Conservation (phyloP, 1,140 invertebrate species). For the Aphidius ervi region DNA sequence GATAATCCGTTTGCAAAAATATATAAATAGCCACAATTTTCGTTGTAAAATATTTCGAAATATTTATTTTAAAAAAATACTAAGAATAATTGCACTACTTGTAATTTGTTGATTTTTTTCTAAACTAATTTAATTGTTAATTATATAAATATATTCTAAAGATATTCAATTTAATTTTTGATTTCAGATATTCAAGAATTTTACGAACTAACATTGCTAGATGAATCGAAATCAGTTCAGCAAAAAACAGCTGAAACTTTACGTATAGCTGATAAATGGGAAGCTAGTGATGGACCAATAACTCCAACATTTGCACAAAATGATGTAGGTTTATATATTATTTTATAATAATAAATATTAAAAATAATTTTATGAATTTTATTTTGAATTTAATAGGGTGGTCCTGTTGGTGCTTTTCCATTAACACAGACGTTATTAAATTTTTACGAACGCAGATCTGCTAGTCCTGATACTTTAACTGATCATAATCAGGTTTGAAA, state of each 20-base stretch:
- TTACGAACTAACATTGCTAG: slow-evolving; percentile 93
- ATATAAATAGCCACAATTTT: too few relatives aligned
- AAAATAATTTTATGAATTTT: slow-evolving; percentile 25
- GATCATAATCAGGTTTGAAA: slow-evolving; percentile 43
- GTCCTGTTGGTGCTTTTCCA: slow-evolving; percentile 41
- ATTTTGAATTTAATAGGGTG: slow-evolving; percentile 39
- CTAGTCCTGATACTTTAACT: slow-evolving; percentile 42
- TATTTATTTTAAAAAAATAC: too few relatives aligned
- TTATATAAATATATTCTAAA: not conserved
- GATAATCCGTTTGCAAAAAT: too few relatives aligned
- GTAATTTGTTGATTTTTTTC: not conserved
- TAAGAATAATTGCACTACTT: too few relatives aligned
- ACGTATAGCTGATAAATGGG: slow-evolving; percentile 94
- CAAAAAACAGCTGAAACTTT: slow-evolving; percentile 95
- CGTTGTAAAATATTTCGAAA: too few relatives aligned
- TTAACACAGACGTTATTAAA: slow-evolving; percentile 47
- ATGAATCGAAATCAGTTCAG: slow-evolving; percentile 90
- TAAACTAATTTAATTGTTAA: slow-evolving; percentile 10
- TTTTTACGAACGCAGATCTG: slow-evolving; percentile 46
- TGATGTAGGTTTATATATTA: slow-evolving; percentile 54
- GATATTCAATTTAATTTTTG: slow-evolving; percentile 33
- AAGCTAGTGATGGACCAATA: slow-evolving; percentile 66
- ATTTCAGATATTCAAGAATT: slow-evolving; percentile 97
- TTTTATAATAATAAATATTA: not conserved
- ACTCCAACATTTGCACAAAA: slow-evolving; percentile 58